Evolutionary conservation across 2,888 invertebrate species (phyloP), one percentile per base, ranked within the genome.

Genomic region (Drosophila yooni): DNA sequence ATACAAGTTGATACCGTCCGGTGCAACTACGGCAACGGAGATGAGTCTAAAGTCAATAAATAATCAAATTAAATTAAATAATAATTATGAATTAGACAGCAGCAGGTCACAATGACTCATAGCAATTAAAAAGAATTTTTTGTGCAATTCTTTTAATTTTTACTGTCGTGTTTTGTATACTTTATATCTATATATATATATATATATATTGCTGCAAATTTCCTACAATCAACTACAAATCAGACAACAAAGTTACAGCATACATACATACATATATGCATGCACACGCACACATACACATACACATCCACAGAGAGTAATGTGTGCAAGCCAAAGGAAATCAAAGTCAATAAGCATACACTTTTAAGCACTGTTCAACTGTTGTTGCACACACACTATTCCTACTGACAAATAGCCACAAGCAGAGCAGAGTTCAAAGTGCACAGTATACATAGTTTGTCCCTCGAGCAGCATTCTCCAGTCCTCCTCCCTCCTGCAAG

Each of bases 221-320:
- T 89, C 89, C 90, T 89, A 90, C 70, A 88, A 80, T 70, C 80
- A 74, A 80, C 70, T 78, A 82, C 50, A 65, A 72, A 58, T 63
- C 59, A 76, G 54, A 77, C 33, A 52, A 64, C 56, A 61, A 13
- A 36, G 53, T 51, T 58, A 51, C 46, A 69, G 8, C 40, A 63
- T 1, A 51, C 31, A 60, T 8, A 57, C 40, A 60, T 46, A 31
- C 40, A 56, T 21, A 5, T 6, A 50, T 27, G 25, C 21, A 58
- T 53, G 56, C 51, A 68, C 31, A 62, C 11, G 38, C n/a, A 56
- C 11, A 43, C 27, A 43, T n/a, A 68, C 31, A 62, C 11, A 43
- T 25, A 56, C 11, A 43, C 27, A 43, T n/a, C 21, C 38, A 34
- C 27, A 38, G 21, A 73, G 25, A 27, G 11, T 34, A 3, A 15